Base-by-base conservation (phyloP, 2,113 vertebrate species). In the Calyptommatus sinebrachiatus region DNA sequence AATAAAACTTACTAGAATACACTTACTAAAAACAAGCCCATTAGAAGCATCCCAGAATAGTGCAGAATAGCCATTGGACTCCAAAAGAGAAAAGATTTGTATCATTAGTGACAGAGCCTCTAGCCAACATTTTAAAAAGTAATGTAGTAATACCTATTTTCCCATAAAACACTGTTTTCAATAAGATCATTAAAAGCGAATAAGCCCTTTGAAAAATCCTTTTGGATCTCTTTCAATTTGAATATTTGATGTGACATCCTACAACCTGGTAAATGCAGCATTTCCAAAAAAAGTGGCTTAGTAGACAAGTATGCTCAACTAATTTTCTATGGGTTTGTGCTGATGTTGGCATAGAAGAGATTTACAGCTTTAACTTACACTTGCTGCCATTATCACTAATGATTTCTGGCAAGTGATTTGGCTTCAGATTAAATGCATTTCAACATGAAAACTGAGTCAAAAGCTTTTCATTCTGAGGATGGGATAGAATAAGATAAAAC, bases 351-450 rank as follows among this genome's bases (percentile, higher is more conserved):
- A 86, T 62, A 78, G 77, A 60, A 20, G 7, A 29, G 85, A 83
- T 83, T 60, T 77, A 70, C 80, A 84, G 73, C 75, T 75, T 62
- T 79, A 41, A 76, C 90, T 84, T 41, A 67, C 74, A 76, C 80
- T 81, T 78, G 45, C 9, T 28, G 3, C 45, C 60, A 35, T 72
- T 85, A 77, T 86, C 84, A 78, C 45, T 90, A 90, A 85, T 67
- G 16, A 74, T 81, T 57, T 84, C 83, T 89, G 79, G 71, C 78
- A 85, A 82, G 5, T 26, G 62, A 62, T 79, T 69, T 71, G 80
- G 60, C 18, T 62, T 24, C 5, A 35, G 78, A 75, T 80, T 28
- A 81, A 87, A 83, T 73, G 68, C 78, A 73, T 79, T 79, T 79
- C 29, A 50, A 28, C 20, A 70, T 0, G 0, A 76, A 76, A 78